Conservation (phyloP, 1,140 invertebrate genomes). For the Ericerus pela region DNA sequence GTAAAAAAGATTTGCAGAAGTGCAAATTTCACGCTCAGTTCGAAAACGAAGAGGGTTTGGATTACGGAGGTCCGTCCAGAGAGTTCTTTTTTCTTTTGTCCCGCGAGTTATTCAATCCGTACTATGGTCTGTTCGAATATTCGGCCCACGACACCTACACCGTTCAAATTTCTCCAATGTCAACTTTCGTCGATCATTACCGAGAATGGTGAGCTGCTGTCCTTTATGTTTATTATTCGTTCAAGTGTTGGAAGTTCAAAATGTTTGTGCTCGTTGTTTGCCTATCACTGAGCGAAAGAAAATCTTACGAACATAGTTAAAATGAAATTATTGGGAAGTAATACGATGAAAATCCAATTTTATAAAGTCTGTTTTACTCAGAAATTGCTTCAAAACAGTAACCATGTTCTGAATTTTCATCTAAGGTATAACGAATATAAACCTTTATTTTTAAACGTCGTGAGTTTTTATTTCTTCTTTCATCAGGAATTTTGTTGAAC, state of each 20-base stretch:
- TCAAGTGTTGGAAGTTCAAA: background rate
- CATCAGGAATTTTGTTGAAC: no score
- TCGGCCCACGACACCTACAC: conserved; percentile 96
- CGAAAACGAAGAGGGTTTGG: conserved; percentile 89
- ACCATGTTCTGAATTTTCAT: no score
- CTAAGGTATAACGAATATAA: no score
- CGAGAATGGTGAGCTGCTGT: conserved; percentile 69
- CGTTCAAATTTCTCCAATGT: conserved; percentile 94
- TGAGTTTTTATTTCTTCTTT: no score
- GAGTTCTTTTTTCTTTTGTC: conserved; percentile 97
- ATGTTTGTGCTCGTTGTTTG: conserved; percentile 4
- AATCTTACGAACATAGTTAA: no score
- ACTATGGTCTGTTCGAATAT: conserved; percentile 96
- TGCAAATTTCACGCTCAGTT: conserved; percentile 88
- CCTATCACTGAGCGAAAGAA: no score
- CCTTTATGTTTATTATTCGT: background rate
- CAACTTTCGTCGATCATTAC: conserved; percentile 90
- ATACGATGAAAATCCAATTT: no score
- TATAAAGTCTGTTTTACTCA: no score
- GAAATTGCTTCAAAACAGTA: no score
- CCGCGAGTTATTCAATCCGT: conserved; percentile 91
- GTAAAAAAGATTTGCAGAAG: conserved; percentile 88
- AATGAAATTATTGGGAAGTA: no score
- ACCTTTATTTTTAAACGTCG: no score
- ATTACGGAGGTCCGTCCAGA: conserved; percentile 89